Percentiles rank a stretch among this genome's conserved stretches.
phyloP scores from a whole-genome alignment of 2,888 invertebrate genomes.

The Itoplectis maculator region DNA sequence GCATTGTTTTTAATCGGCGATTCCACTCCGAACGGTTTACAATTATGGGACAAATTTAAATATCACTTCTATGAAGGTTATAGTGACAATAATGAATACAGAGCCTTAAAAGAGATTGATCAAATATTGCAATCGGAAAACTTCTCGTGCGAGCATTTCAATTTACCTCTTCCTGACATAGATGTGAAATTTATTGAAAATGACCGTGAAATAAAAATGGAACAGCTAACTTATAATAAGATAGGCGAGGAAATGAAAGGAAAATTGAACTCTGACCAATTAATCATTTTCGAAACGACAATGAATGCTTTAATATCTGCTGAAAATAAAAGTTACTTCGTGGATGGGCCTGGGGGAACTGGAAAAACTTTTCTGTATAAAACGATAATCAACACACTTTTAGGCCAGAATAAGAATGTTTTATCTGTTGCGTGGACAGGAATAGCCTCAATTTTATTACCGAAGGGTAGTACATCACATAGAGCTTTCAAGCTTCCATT shows the following conservation, averaged over 20 bases:
- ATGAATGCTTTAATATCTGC: neutral
- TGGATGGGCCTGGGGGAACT: too few relatives aligned
- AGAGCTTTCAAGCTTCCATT: neutral
- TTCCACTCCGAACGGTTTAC: neutral
- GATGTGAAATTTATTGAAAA: neutral
- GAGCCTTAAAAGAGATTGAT: constrained; percentile 1
- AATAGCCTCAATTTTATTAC: neutral
- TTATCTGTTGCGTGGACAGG: neutral
- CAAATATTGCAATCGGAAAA: constrained; percentile 9
- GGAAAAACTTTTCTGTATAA: neutral
- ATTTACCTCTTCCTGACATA: neutral
- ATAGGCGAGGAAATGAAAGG: neutral
- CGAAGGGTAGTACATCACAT: neutral
- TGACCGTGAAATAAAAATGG: neutral
- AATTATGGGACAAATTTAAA: constrained; percentile 4
- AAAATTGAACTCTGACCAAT: too few relatives aligned
- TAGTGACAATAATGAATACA: neutral
- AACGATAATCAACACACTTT: neutral
- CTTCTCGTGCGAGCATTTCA: constrained; percentile 6
- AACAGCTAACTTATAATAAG: neutral
- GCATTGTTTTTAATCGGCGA: constrained; percentile 26
- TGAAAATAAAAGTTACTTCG: too few relatives aligned
- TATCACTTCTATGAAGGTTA: neutral
- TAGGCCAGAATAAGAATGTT: neutral
- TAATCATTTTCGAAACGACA: neutral